phyloP scores from a whole-genome alignment of 2,888 invertebrate genomes.

The Erebia ligea region DNA sequence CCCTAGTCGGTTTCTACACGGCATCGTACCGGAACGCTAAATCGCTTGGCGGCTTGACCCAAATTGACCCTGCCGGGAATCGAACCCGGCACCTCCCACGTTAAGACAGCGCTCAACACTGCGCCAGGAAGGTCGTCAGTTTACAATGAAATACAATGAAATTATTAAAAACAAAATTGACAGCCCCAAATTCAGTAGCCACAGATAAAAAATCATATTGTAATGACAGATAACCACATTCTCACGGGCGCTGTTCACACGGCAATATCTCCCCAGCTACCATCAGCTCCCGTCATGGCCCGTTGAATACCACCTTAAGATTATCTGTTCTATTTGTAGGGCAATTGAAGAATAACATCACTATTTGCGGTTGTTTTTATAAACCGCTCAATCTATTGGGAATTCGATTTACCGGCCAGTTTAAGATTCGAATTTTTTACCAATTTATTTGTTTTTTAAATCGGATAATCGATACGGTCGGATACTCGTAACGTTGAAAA shows the following conservation, averaged over 20 bases:
- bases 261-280: constrained; percentile 62
- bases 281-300: constrained; percentile 71
- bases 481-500: not conserved
- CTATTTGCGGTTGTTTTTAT: constrained; percentile 43
- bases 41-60: too few species aligned
- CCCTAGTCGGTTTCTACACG: too few species aligned
- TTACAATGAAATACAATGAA: too few species aligned
- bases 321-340: constrained; percentile 45
- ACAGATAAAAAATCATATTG: constrained; percentile 19
- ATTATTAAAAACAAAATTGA: constrained; percentile 6
- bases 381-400: constrained; percentile 39
- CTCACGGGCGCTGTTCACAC: constrained; percentile 71
- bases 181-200: constrained; percentile 23
- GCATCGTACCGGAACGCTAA: too few species aligned
- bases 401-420: constrained; percentile 46
- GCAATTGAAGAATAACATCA: constrained; percentile 49
- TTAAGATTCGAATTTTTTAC: constrained; percentile 38
- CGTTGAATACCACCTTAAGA: constrained; percentile 57
- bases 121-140: too few species aligned
- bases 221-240: constrained; percentile 60
- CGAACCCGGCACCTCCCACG: too few species aligned
- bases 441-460: constrained; percentile 15
- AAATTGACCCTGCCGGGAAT: too few species aligned
- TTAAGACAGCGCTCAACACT: too few species aligned
- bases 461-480: constrained; percentile 21